Evolutionary conservation across 2,888 invertebrate genomes (phyloP).

Genomic region (Eucriotettix oculatus): DNA sequence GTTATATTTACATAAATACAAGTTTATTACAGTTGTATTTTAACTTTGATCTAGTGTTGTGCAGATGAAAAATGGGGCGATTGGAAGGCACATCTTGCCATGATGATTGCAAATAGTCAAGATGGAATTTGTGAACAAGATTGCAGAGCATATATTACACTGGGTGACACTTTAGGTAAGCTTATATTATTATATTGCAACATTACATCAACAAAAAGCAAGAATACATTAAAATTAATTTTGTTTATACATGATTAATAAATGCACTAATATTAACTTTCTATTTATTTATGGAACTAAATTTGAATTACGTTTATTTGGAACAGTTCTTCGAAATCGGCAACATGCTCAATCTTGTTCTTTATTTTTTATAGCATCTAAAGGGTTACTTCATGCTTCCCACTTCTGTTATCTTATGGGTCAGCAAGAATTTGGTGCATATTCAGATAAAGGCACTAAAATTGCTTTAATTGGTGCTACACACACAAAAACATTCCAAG

Average conservation of each 20-base stretch:
- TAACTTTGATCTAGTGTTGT: conserved; percentile 33
- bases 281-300: too few species aligned
- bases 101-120: conserved; percentile 72
- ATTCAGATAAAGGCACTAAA: conserved; percentile 27
- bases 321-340: too few species aligned
- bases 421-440: conserved; percentile 39
- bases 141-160: conserved; percentile 51
- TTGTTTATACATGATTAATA: too few species aligned
- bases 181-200: too few species aligned
- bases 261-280: too few species aligned
- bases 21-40: not conserved
- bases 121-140: conserved; percentile 59
- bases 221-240: too few species aligned
- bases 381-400: conserved; percentile 75
- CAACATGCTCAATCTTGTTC: not conserved
- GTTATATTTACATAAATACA: not conserved
- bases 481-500: conserved; percentile 40
- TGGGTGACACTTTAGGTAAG: conserved; percentile 44
- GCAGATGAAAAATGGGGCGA: conserved; percentile 69
- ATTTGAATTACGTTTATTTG: too few species aligned
- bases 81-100: conserved; percentile 93
- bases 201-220: too few species aligned
- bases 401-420: conserved; percentile 94
- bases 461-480: conserved; percentile 67
- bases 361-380: conserved; percentile 31